Evolutionary conservation across 2,888 invertebrate genomes (phyloP).

Genomic region (Agrochola macilenta): DNA sequence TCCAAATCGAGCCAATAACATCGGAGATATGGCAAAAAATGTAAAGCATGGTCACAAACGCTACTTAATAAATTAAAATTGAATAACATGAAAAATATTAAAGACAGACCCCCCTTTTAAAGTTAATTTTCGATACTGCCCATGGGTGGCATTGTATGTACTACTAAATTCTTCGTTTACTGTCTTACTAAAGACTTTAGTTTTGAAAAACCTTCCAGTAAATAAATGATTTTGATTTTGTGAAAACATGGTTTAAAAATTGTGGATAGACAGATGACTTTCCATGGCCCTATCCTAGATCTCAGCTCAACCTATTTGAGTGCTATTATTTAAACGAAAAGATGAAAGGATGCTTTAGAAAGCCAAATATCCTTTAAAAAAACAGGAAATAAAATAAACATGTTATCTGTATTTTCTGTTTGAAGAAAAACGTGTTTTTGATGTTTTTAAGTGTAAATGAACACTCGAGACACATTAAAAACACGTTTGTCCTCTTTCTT

Average conservation of each 20-base stretch:
- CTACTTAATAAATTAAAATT: too few species aligned
- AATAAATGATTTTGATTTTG: neutral
- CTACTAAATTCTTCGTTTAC: too few species aligned
- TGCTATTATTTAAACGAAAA: slow-evolving; percentile 1
- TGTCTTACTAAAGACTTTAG: too few species aligned
- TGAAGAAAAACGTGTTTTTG: slow-evolving; percentile 37
- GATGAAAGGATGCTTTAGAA: slow-evolving; percentile 25
- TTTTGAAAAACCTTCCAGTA: neutral
- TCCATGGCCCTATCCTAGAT: neutral
- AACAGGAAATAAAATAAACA: slow-evolving; percentile 32
- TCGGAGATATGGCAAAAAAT: too few species aligned
- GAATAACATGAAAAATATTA: too few species aligned
- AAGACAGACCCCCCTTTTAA: too few species aligned
- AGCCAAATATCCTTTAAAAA: slow-evolving; percentile 35
- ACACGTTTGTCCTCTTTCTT: slow-evolving; percentile 45
- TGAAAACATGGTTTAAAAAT: neutral
- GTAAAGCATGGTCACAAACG: too few species aligned
- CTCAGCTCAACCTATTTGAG: neutral
- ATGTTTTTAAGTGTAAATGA: slow-evolving; percentile 33
- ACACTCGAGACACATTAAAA: slow-evolving; percentile 39
- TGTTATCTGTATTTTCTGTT: slow-evolving; percentile 26
- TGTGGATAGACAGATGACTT: neutral
- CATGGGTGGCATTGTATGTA: neutral
- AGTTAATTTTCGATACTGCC: too few species aligned
- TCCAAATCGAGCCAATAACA: too few species aligned